These are phyloP conservation scores for Rhingia campestris DNA, from an alignment of 2,888 invertebrate genomes.

Conservation along the genomic window DNA sequence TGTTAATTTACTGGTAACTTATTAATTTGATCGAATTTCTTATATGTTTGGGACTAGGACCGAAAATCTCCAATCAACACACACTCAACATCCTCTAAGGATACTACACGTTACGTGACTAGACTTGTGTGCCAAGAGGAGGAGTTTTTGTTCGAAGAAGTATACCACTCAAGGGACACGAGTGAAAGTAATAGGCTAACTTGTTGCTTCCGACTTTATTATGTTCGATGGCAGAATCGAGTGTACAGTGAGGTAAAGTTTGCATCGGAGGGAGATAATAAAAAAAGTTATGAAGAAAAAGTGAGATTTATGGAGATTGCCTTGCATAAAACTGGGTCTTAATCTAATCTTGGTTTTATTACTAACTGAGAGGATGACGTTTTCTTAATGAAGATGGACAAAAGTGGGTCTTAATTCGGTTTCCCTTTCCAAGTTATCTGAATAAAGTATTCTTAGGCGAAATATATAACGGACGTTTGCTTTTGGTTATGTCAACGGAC, in stretches of 20 bases:
- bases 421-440: no score
- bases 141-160: background rate
- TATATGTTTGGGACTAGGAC: slow-evolving; percentile 20
- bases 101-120: slow-evolving; percentile 30
- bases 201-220: slow-evolving; percentile 47
- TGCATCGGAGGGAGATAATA: background rate
- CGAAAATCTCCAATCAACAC: slow-evolving; percentile 41
- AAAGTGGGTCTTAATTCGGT: no score
- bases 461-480: no score
- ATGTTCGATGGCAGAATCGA: slow-evolving; percentile 2
- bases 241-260: background rate
- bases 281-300: no score
- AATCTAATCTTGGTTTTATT: no score
- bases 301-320: no score
- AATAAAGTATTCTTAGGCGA: no score
- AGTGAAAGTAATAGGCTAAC: slow-evolving; percentile 41
- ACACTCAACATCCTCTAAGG: slow-evolving; percentile 41
- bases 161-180: slow-evolving; percentile 12
- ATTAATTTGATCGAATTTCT: slow-evolving; percentile 51
- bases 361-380: no score
- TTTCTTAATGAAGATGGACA: no score
- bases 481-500: no score
- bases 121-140: background rate
- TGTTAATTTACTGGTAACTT: slow-evolving; percentile 58
- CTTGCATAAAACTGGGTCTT: no score